phyloP scores from a whole-genome alignment of 2,888 invertebrate species.

The Platycheirus albimanus region DNA sequence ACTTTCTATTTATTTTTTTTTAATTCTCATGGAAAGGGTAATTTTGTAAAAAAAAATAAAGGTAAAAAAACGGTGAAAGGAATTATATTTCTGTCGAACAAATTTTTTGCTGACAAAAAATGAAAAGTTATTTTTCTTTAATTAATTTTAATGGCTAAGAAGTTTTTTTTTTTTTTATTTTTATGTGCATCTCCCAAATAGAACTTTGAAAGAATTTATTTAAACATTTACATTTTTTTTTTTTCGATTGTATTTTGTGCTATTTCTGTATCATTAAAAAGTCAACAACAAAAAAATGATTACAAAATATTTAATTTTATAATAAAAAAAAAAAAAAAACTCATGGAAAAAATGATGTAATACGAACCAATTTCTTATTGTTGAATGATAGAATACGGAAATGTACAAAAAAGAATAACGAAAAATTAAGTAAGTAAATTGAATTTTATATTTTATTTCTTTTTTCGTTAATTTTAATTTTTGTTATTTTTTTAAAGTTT shows the following conservation, averaged over 20 bases:
- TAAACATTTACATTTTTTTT: slow-evolving; percentile 34
- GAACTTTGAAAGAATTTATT: slow-evolving; percentile 77
- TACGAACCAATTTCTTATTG: slow-evolving; percentile 75
- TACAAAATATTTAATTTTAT: slow-evolving; percentile 82
- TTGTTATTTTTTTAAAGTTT: slow-evolving; percentile 23
- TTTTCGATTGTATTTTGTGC: slow-evolving; percentile 46
- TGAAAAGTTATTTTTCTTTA: slow-evolving; percentile 45
- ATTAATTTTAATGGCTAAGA: slow-evolving; percentile 59
- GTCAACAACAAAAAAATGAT: slow-evolving; percentile 84
- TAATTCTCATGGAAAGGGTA: slow-evolving; percentile 55
- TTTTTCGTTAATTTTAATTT: slow-evolving; percentile 32
- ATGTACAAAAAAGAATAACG: slow-evolving; percentile 45
- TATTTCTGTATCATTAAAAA: slow-evolving; percentile 82
- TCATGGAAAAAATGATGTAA: slow-evolving; percentile 76
- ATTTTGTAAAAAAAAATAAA: slow-evolving; percentile 48
- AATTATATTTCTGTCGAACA: slow-evolving; percentile 46
- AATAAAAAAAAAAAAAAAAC: slow-evolving; percentile 73
- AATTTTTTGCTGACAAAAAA: slow-evolving; percentile 45
- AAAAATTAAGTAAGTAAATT: slow-evolving; percentile 56
- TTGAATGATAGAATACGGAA: slow-evolving; percentile 59
- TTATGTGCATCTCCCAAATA: slow-evolving; percentile 76
- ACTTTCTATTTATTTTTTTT: slow-evolving; percentile 52
- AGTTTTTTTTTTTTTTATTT: slow-evolving; percentile 47
- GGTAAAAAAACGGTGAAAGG: slow-evolving; percentile 55
- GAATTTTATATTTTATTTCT: slow-evolving; percentile 17